Evolutionary conservation across 2,113 vertebrate genomes (phyloP).

Genomic region (Anseranas semipalmata): DNA sequence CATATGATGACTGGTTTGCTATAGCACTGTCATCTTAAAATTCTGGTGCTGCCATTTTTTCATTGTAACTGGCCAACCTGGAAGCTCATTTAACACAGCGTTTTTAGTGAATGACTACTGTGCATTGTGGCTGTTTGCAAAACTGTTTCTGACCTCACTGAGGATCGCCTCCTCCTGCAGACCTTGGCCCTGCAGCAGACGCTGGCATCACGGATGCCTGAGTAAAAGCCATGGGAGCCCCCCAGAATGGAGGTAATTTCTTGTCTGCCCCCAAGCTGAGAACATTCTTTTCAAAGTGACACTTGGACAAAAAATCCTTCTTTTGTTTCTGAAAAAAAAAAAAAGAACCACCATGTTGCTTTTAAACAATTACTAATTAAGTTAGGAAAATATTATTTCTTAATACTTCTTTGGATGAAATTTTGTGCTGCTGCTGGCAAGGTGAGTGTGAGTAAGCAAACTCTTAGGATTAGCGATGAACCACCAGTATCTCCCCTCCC

Average conservation of each 20-base stretch:
- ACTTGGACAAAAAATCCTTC: neutral
- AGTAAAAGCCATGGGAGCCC: neutral
- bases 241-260: neutral
- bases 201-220: fast-evolving
- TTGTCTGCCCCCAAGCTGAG: neutral
- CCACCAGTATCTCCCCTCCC: neutral
- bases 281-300: neutral
- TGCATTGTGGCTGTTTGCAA: neutral
- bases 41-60: neutral
- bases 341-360: neutral
- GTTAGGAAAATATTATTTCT: neutral
- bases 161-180: neutral
- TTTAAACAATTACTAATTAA: neutral
- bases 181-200: neutral
- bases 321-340: neutral
- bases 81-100: neutral
- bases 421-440: neutral
- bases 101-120: neutral
- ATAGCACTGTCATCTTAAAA: slow-evolving; percentile 24
- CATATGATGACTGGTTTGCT: slow-evolving; percentile 15
- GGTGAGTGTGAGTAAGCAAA: neutral
- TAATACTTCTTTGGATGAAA: neutral
- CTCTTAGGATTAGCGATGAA: neutral
- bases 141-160: neutral
- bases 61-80: neutral